Percentiles rank a stretch among this genome's conserved stretches.
phyloP scores from a whole-genome alignment of 2,888 invertebrate genomes.

The Biston stratarius region DNA sequence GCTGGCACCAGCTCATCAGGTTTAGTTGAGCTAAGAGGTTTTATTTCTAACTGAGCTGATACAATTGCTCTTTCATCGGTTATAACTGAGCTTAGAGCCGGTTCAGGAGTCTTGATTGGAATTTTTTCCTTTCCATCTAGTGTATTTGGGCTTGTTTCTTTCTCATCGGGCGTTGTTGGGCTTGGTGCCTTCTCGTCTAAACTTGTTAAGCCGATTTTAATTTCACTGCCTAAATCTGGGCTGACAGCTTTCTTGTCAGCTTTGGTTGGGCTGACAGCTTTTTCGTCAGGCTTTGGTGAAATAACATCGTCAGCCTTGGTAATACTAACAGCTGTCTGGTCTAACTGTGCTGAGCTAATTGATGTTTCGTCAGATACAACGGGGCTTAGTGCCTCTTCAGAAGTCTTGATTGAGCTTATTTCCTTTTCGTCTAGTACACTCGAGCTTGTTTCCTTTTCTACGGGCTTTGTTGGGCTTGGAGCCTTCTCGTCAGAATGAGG shows the following conservation, averaged over 20 bases:
- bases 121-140: no score
- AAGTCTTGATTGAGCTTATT: background rate
- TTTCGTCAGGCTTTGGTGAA: conserved; percentile 4
- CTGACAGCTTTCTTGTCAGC: background rate
- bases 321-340: no score
- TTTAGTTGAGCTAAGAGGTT: background rate
- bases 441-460: background rate
- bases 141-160: no score
- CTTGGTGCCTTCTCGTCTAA: background rate
- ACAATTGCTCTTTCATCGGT: conserved; percentile 20
- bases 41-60: conserved; percentile 18
- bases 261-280: no score
- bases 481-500: background rate
- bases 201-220: no score
- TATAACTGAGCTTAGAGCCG: background rate
- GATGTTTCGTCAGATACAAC: conserved; percentile 17
- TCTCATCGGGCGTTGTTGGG: conserved; percentile 1
- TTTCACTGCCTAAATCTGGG: no score
- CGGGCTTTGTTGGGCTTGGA: background rate
- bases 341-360: conserved; percentile 19
- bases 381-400: background rate
- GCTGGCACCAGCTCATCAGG: no score
- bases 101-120: no score
- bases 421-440: background rate
- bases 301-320: no score